Conservation (phyloP, 1,140 invertebrate genomes). For the Lethocerus indicus region DNA sequence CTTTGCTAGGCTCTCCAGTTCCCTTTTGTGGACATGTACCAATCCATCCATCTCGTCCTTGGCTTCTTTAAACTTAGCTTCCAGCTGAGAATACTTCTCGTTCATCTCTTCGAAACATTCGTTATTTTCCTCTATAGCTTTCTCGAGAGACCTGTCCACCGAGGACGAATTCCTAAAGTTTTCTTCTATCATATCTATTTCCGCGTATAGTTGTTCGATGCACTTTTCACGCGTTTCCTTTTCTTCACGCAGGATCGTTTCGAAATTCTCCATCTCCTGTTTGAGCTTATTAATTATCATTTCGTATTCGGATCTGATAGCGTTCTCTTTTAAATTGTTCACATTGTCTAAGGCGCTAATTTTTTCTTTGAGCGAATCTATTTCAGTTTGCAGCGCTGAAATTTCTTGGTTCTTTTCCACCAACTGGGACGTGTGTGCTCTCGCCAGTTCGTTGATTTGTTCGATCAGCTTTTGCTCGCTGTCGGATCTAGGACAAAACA, state of each 20-base stretch:
- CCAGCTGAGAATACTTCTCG: neutral
- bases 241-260: conserved; percentile 6
- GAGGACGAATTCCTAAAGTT: conserved; percentile 9
- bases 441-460: no score
- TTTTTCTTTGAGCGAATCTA: conserved; percentile 2
- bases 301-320: conserved; percentile 7
- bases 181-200: conserved; percentile 12
- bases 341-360: conserved; percentile 2
- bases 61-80: conserved; percentile 7
- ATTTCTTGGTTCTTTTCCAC: conserved; percentile 14
- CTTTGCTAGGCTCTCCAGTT: conserved; percentile 4
- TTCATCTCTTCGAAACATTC: conserved; percentile 8
- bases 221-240: conserved; percentile 7
- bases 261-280: conserved; percentile 5
- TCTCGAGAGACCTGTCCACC: conserved; percentile 10
- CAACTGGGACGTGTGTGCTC: conserved; percentile 8
- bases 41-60: conserved; percentile 5
- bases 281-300: conserved; percentile 8
- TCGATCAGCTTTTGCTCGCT: no score
- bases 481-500: no score
- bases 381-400: conserved; percentile 7
- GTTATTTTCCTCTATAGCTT: conserved; percentile 3
- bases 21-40: conserved; percentile 4
- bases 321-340: conserved; percentile 1
- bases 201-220: conserved; percentile 6